Percentiles rank a stretch among this genome's conserved stretches.
Evolutionary conservation across 2,113 vertebrate genomes (phyloP).

Genomic region (Mustelus asterias): DNA sequence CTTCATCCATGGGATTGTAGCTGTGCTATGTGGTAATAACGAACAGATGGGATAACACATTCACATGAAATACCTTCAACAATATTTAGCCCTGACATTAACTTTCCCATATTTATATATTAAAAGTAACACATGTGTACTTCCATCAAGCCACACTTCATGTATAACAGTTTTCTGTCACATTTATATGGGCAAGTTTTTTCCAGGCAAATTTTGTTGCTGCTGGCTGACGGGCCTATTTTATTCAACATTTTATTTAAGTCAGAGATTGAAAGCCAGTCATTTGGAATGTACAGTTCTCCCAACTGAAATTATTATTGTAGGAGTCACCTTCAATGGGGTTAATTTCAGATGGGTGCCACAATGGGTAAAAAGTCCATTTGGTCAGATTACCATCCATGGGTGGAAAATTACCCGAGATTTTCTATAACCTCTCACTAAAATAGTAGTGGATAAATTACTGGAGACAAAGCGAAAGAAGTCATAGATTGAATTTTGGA

Average conservation of each 20-base stretch:
- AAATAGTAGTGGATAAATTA: background rate
- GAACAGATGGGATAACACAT: background rate
- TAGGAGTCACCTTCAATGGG: background rate
- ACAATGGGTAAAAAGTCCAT: background rate
- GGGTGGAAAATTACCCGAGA: background rate
- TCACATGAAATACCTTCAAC: background rate
- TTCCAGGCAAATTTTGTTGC: background rate
- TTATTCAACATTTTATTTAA: background rate
- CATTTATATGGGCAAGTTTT: background rate
- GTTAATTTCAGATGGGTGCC: background rate
- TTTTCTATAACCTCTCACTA: background rate
- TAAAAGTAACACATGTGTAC: background rate
- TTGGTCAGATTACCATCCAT: background rate
- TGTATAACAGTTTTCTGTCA: background rate
- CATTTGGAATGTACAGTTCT: background rate
- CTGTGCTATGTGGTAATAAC: background rate
- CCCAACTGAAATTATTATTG: background rate
- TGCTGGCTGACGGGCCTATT: background rate
- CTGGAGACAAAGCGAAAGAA: background rate
- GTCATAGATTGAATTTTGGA: background rate
- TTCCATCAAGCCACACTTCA: background rate
- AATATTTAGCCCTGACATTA: background rate
- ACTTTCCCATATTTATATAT: background rate
- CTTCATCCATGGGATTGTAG: background rate
- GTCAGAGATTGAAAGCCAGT: background rate